A percentile compares a stretch with the other conserved stretches of the same genome.
Conservation (phyloP, 2,113 vertebrate genomes). For the Rhinoderma darwinii region DNA sequence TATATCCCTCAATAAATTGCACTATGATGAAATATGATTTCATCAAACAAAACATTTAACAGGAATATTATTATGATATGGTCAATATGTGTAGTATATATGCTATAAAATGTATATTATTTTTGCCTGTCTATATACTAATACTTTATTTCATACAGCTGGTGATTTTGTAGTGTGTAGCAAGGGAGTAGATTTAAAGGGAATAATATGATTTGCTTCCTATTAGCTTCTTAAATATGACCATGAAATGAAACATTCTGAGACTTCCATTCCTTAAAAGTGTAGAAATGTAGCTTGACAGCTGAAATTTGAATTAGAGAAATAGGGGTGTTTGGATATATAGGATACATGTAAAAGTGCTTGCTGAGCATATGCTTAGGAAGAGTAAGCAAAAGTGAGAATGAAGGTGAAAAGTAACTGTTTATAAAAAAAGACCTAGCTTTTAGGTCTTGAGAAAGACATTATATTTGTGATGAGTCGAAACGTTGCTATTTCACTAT, state of each 20-base stretch:
- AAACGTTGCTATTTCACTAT: too few relatives aligned
- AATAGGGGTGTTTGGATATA: slow-evolving; percentile 10
- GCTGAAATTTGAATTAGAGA: slow-evolving; percentile 17
- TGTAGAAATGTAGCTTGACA: slow-evolving; percentile 38
- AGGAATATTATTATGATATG: too few relatives aligned
- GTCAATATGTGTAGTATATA: neutral
- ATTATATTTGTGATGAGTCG: too few relatives aligned
- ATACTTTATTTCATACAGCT: neutral
- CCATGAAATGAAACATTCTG: slow-evolving; percentile 42
- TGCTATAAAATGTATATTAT: neutral
- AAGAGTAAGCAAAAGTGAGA: neutral
- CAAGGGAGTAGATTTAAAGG: neutral
- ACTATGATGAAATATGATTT: too few relatives aligned
- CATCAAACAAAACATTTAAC: too few relatives aligned
- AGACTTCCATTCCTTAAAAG: slow-evolving; percentile 13
- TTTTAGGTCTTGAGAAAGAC: too few relatives aligned
- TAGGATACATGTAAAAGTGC: neutral
- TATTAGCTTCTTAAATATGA: slow-evolving; percentile 44
- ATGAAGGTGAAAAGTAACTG: neutral
- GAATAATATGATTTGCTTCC: slow-evolving; percentile 33
- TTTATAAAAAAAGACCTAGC: neutral
- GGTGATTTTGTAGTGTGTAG: neutral
- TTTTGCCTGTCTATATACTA: neutral
- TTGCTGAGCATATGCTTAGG: slow-evolving; percentile 9
- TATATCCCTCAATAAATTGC: too few relatives aligned